Percentiles rank a stretch among this genome's conserved stretches.
Conservation (phyloP, 1,140 invertebrate species). For the Cyrtorhinus lividipennis region DNA sequence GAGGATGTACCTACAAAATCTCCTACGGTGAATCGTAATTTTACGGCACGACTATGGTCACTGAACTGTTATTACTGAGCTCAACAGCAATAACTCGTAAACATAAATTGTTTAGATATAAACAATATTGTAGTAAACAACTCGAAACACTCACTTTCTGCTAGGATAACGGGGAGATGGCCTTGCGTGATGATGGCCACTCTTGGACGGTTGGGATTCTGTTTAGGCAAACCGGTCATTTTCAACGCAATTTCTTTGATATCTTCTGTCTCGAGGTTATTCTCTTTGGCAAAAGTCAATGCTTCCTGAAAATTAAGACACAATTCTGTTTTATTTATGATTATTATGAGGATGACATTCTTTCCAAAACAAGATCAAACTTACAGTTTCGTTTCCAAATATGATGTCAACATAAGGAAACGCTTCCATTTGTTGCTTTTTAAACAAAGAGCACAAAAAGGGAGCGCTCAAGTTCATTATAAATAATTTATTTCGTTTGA, state of each 20-base stretch:
- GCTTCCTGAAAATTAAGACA: slow-evolving; percentile 54
- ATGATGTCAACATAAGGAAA: slow-evolving; percentile 90
- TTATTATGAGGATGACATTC: no score
- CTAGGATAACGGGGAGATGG: slow-evolving; percentile 64
- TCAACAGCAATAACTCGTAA: no score
- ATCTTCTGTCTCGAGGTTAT: slow-evolving; percentile 55
- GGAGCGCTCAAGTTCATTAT: slow-evolving; percentile 93
- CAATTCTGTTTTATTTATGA: no score
- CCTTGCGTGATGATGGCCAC: slow-evolving; percentile 91
- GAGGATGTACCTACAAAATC: no score
- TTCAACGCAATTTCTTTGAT: slow-evolving; percentile 74
- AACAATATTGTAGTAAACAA: no score
- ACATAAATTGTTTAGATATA: no score
- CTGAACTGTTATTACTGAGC: no score
- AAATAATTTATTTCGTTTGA: slow-evolving; percentile 58
- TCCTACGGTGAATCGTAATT: no score
- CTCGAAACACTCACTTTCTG: slow-evolving; percentile 36
- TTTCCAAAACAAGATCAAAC: no score
- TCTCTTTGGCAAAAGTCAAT: slow-evolving; percentile 62
- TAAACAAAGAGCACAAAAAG: slow-evolving; percentile 84
- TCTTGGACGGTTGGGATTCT: slow-evolving; percentile 49
- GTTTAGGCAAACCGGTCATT: slow-evolving; percentile 57
- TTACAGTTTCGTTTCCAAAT: slow-evolving; percentile 87
- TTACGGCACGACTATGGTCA: no score
- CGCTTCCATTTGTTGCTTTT: slow-evolving; percentile 61